These are phyloP conservation scores for Gorsachius magnificus DNA, from an alignment of 2,797 vertebrate species.

Conservation along the genomic window DNA sequence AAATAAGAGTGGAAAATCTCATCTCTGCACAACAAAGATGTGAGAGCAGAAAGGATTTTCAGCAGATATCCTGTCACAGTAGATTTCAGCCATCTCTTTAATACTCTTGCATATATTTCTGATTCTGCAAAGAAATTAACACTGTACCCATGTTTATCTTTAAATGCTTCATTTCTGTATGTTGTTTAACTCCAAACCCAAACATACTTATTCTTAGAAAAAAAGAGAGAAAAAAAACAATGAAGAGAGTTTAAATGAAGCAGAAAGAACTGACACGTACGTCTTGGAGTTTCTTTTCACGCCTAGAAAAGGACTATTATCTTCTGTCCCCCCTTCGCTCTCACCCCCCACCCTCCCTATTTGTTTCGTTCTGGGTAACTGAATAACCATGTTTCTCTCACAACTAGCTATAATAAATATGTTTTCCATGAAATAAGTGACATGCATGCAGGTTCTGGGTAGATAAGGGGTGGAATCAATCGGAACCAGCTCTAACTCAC, in stretches of 20 bases:
- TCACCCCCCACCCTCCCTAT: rapidly evolving
- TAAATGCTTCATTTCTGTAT: not conserved
- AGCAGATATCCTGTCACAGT: not conserved
- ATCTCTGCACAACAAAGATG: not conserved
- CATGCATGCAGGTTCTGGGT: not conserved
- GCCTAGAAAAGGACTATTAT: not conserved
- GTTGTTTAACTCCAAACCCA: not conserved
- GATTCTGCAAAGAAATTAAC: not conserved
- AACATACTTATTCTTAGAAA: not conserved
- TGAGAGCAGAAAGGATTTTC: not conserved
- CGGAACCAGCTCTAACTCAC: not conserved
- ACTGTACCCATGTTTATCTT: not conserved
- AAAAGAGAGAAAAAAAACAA: not conserved
- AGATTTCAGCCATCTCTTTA: not conserved
- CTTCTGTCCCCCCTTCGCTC: not conserved
- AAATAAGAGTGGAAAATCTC: not conserved
- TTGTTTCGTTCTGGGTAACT: not conserved
- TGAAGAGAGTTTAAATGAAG: not conserved
- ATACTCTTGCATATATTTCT: not conserved
- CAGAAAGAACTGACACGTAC: not conserved
- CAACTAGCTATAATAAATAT: not conserved
- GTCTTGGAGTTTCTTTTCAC: not conserved
- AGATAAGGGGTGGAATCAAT: not conserved
- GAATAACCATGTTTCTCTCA: not conserved
- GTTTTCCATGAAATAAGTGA: not conserved